Base-by-base conservation (phyloP, 2,797 vertebrate species). In the Melanotaenia parkinsoni region DNA sequence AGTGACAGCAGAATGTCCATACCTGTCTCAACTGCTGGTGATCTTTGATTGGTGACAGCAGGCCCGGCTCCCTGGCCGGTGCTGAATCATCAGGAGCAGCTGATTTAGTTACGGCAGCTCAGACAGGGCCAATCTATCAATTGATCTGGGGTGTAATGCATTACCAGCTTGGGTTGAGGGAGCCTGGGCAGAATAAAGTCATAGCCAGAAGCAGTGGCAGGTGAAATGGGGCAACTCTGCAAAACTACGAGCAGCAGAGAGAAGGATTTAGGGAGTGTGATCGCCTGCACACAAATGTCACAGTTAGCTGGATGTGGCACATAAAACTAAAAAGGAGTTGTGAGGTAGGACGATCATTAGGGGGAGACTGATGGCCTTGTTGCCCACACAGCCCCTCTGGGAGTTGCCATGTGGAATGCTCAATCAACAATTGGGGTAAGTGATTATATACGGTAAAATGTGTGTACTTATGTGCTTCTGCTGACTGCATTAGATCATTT, bases 11-110 rank as follows among this genome's bases (percentile, higher is more conserved):
- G 83, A 93, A 92, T 89, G 89, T 94, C 95, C 77, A 86, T 93
- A 93, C 89, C 86, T 93, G 92, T 93, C 89, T 89, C 63, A 76
- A 84, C 70, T 75, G 80, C 93, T 92, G 91, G 74, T 88, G 91
- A 93, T 87, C 59, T 71, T 86, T 93, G 93, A 91, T 93, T 94
- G 90, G 91, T 95, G 95, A 94, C 91, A 92, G 90, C 85, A 80
- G 77, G 64, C 84, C 77, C 76, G 63, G 89, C 93, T 93, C 92
- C 90, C 89, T 72, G 86, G 91, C 89, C 82, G 83, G 79, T 91
- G 93, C 93, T 91, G 92, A 93, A 92, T 95, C 94, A 93, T 94
- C 93, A 89, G 80, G 82, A 94, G 88, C 20, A 40, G 82, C 86
- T 92, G 87, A 91, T 90, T 93, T 91, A 91, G 86, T 91, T 90